phyloP scores from a whole-genome alignment of 92 coral and sea anemone species.

The Epizoanthus rinbou region DNA sequence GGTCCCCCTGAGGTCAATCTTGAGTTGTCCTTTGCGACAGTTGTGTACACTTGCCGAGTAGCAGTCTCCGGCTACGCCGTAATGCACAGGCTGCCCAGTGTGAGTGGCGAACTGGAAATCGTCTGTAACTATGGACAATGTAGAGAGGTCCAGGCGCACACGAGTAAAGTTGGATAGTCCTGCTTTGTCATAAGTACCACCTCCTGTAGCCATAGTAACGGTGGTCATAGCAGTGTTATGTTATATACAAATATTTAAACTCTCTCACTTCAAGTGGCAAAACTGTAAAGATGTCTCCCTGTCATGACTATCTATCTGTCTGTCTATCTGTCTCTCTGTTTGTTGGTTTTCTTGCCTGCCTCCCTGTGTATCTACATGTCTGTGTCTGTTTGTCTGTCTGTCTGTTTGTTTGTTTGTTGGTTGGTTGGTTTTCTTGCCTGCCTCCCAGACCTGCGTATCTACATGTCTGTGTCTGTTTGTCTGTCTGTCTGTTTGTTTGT shows the following conservation, averaged over 20 bases:
- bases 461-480: no score
- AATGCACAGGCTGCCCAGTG: conserved; percentile 66
- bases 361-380: no score
- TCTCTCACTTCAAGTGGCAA: neutral
- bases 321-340: no score
- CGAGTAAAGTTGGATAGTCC: conserved; percentile 83
- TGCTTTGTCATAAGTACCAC: conserved; percentile 63
- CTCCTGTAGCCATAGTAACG: conserved; percentile 44
- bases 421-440: no score
- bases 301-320: no score
- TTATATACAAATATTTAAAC: neutral
- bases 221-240: conserved; percentile 35
- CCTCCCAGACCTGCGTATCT: no score
- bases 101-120: conserved; percentile 77
- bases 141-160: conserved; percentile 68
- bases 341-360: no score
- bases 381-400: no score
- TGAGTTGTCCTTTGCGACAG: conserved; percentile 89
- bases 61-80: conserved; percentile 92
- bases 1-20: conserved; percentile 84
- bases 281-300: neutral
- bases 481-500: no score
- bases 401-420: no score
- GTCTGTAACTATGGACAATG: conserved; percentile 68
- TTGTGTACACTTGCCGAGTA: conserved; percentile 80